These are phyloP conservation scores for Microhierax caerulescens DNA, from an alignment of 2,797 vertebrate species.

Conservation along the genomic window DNA sequence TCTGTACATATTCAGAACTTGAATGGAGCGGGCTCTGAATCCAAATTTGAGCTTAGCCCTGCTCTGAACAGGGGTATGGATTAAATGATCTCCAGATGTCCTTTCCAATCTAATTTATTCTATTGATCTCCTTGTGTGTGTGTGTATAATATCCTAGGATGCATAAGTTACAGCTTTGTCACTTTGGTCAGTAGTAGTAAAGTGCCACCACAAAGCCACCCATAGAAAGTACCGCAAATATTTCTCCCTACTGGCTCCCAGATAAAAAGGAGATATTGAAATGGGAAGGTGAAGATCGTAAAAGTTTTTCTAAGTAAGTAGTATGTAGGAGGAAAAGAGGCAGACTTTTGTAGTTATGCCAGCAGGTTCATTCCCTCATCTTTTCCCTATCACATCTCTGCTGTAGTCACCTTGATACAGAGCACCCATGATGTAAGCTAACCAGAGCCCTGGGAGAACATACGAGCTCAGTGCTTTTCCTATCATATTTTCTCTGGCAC, in stretches of 20 bases:
- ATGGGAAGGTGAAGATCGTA: not conserved
- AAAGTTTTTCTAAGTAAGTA: not conserved
- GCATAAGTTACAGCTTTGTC: not conserved
- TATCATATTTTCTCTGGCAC: not conserved
- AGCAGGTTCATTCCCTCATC: not conserved
- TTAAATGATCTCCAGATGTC: not conserved
- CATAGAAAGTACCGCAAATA: not conserved
- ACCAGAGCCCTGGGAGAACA: not conserved
- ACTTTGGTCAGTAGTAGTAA: not conserved
- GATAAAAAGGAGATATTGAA: not conserved
- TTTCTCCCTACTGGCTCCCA: not conserved
- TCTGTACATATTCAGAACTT: not conserved
- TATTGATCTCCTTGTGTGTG: not conserved
- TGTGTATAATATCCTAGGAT: not conserved
- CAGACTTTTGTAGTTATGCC: not conserved
- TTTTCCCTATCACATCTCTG: not conserved
- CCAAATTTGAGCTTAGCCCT: not conserved
- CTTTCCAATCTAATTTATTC: not conserved
- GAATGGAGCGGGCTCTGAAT: not conserved
- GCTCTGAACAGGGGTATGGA: not conserved
- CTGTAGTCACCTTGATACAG: not conserved
- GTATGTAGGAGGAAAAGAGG: not conserved
- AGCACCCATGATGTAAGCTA: not conserved
- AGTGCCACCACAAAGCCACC: not conserved
- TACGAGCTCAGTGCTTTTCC: not conserved